Evolutionary conservation across 2,797 vertebrate species (phyloP).

Genomic region (Dallia pectoralis): DNA sequence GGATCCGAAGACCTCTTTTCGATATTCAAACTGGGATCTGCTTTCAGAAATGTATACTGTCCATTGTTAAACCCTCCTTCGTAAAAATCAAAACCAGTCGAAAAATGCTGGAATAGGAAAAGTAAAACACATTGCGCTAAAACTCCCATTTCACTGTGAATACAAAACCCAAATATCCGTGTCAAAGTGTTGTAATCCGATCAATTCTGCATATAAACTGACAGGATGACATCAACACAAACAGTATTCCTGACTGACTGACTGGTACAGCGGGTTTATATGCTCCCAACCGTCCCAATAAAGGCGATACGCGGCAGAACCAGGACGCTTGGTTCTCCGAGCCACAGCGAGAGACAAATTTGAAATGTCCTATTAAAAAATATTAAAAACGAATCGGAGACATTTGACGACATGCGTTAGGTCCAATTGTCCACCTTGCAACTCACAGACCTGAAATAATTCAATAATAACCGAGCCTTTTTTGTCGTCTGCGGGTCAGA

Average conservation of each 20-base stretch:
- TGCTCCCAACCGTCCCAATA: slow-evolving; percentile 27
- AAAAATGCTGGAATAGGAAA: slow-evolving; percentile 42
- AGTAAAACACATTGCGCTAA: slow-evolving; percentile 50
- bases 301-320: slow-evolving; percentile 12
- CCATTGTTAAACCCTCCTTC: slow-evolving; percentile 21
- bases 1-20: slow-evolving; percentile 44
- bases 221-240: slow-evolving; percentile 71
- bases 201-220: slow-evolving; percentile 49
- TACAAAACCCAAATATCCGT: slow-evolving; percentile 25
- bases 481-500: slow-evolving; percentile 41
- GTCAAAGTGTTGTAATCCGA: slow-evolving; percentile 38
- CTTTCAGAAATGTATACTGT: slow-evolving; percentile 47
- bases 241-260: slow-evolving; percentile 65
- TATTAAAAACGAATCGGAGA: not conserved
- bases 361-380: not conserved
- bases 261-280: slow-evolving; percentile 41
- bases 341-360: not conserved
- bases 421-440: slow-evolving; percentile 16
- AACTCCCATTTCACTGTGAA: slow-evolving; percentile 62
- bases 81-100: slow-evolving; percentile 56
- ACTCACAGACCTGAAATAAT: slow-evolving; percentile 37
- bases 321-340: slow-evolving; percentile 3
- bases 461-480: slow-evolving; percentile 34
- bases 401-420: not conserved
- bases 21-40: slow-evolving; percentile 35